Evolutionary conservation across 2,797 vertebrate species (phyloP).

Genomic region (Rhynchotus rufescens): DNA sequence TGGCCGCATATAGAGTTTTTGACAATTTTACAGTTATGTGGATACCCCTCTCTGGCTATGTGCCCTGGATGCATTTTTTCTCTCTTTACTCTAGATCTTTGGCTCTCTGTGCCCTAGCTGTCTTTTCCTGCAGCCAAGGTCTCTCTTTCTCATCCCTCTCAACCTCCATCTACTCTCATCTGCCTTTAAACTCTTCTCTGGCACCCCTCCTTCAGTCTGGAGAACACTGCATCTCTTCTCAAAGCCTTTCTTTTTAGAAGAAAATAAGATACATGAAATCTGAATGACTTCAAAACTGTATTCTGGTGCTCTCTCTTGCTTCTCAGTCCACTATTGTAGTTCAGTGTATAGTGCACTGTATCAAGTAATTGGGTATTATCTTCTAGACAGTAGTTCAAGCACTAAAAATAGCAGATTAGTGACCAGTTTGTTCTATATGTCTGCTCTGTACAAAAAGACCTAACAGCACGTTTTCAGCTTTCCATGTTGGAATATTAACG

Average conservation of each 20-base stretch:
- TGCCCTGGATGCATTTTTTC: background rate
- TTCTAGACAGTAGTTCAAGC: conserved; percentile 51
- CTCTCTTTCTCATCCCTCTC: conserved; percentile 39
- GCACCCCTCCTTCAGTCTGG: conserved; percentile 10
- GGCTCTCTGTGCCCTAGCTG: background rate
- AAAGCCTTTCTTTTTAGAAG: conserved; percentile 63
- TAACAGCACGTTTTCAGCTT: conserved; percentile 69
- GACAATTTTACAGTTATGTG: background rate
- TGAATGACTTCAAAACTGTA: conserved; percentile 64
- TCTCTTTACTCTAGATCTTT: conserved; percentile 34
- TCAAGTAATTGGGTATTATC: conserved; percentile 64
- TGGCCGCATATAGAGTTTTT: background rate
- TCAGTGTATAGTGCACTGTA: conserved; percentile 50
- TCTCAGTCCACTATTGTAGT: conserved; percentile 53
- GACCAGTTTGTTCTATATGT: conserved; percentile 69
- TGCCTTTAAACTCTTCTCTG: conserved; percentile 43
- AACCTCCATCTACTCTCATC: conserved; percentile 29
- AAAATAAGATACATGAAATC: conserved; percentile 60
- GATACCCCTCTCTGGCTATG: background rate
- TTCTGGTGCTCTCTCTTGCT: conserved; percentile 55
- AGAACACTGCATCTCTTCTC: conserved; percentile 49
- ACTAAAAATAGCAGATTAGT: conserved; percentile 69
- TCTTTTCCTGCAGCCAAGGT: conserved; percentile 39
- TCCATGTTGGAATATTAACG: conserved; percentile 70
- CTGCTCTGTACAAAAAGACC: conserved; percentile 59